phyloP scores from a whole-genome alignment of 2,113 vertebrate species.

The Phalacrocorax aristotelis region DNA sequence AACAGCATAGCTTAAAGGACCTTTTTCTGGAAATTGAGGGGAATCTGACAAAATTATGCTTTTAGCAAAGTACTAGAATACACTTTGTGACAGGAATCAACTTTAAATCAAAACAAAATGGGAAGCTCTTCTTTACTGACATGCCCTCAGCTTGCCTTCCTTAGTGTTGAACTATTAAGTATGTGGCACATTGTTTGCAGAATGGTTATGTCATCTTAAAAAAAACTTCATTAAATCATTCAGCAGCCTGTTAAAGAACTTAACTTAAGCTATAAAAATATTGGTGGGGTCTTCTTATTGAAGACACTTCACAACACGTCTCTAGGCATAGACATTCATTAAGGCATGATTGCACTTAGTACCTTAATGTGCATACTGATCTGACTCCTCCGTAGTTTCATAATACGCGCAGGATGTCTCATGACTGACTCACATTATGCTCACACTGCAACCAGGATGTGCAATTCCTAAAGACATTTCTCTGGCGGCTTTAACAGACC shows the following conservation, averaged over 20 bases:
- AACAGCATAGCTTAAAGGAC: not conserved
- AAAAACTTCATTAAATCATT: not conserved
- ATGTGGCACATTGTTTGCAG: not conserved
- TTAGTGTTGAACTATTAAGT: not conserved
- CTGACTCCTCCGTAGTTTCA: not conserved
- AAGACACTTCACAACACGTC: not conserved
- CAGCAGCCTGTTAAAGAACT: not conserved
- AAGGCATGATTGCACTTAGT: not conserved
- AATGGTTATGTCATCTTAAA: not conserved
- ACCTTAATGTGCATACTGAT: not conserved
- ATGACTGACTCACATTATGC: not conserved
- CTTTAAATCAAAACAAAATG: not conserved
- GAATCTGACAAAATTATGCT: not conserved
- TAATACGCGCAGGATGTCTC: not conserved
- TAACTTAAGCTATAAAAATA: not conserved
- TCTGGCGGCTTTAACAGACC: not conserved
- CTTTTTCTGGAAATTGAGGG: not conserved
- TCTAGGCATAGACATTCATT: not conserved
- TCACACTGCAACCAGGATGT: not conserved
- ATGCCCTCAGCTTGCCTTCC: not conserved
- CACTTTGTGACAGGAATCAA: not conserved
- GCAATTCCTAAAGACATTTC: not conserved
- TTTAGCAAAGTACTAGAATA: not conserved
- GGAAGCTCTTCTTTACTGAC: not conserved
- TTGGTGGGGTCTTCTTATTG: not conserved